Base-by-base conservation (phyloP, 2,797 vertebrate species). In the Remorina albescens region DNA sequence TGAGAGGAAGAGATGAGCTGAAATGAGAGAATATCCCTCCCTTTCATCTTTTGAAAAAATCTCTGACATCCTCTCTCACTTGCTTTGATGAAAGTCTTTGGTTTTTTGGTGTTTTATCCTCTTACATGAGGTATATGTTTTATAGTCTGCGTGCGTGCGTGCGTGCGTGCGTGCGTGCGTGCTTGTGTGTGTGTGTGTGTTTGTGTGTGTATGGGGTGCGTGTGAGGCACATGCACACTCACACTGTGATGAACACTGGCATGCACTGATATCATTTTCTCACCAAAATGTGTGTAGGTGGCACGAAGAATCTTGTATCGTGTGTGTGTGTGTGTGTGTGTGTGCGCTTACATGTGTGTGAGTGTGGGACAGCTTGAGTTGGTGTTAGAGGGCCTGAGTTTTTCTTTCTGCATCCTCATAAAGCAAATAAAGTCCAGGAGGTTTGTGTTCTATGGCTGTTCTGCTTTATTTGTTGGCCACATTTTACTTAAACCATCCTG, bases 61-160 rank as follows among this genome's bases (percentile, higher is more conserved):
- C 89, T 89, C 82, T 92, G 87, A 89, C 84, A 88, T 89, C 81
- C 86, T 86, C 76, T 86, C 88, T 84, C 86, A 57, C 78, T 87
- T 69, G 75, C 89, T 94, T 92, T 94, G 91, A 93, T 93, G 91
- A 89, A 89, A 89, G 92, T 89, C 89, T 93, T 87, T 89, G 82
- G 71, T 84, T 87, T 91, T 87, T 89, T 47, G 81, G 69, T 80
- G 80, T 91, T 89, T 92, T 92, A 93, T 93, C 92, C 93, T 92
- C 90, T 94, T 92, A 93, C 86, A 90, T 28, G 77, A 91, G 88
- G 78, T 88, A 85, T 82, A 83, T 86, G 78, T 71, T 70, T 88
- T 83, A 82, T 86, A 69, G 81, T 65, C 42, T 51, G 42, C 49
- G 39, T 37, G 51, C 37, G 59, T 62, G 79, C 30, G 63, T 37